Base-by-base conservation (phyloP, 2,888 invertebrate genomes). In the Onchidella celtica region DNA sequence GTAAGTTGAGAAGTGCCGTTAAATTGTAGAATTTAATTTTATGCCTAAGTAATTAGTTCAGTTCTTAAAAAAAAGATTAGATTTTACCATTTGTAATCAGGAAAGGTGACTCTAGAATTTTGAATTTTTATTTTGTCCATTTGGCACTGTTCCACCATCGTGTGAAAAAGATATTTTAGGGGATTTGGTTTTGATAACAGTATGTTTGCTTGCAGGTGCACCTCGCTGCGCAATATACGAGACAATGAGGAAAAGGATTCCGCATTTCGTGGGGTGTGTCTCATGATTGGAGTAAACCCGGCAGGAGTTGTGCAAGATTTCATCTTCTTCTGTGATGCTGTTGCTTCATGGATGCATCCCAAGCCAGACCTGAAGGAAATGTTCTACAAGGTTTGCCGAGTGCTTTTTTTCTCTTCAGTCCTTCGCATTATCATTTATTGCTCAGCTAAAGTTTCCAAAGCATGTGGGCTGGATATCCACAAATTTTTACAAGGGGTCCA, bases 211-310 rank as follows among this genome's bases (percentile, higher is more conserved):
- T 27, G 9, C 87, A 98, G 98, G 98, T 99, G 99, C 93, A 96
- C 96, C 87, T 98, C 99, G 77, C 95, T 99, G 92, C 96, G 99
- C 88, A 99, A 99, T 94, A 99, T 99, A 90, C 96, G 99, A 88
- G 99, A 99, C 94, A 99, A 99, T 94, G 99, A 99, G 94, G 99
- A 99, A 94, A 99, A 99, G 94, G 99, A 99, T 94, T 98, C 98
- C 14, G 99, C 99, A 73, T 99, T 99, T 95, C 96, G 99, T 91
- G 99, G 99, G 87, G 98, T 99, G 95, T 99, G 99, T 94, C 97
- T 97, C 94, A 99, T 99, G 99, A 99, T 99, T 91, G 97, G 97
- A 86, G 97, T 98, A 79, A 99, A 99, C 95, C 99, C 99, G 34
- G 97, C 95, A 86, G 99, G 99, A 85, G 98, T 99, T 68, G 97